phyloP scores from a whole-genome alignment of 2,113 vertebrate species.

The Silurus glanis region DNA sequence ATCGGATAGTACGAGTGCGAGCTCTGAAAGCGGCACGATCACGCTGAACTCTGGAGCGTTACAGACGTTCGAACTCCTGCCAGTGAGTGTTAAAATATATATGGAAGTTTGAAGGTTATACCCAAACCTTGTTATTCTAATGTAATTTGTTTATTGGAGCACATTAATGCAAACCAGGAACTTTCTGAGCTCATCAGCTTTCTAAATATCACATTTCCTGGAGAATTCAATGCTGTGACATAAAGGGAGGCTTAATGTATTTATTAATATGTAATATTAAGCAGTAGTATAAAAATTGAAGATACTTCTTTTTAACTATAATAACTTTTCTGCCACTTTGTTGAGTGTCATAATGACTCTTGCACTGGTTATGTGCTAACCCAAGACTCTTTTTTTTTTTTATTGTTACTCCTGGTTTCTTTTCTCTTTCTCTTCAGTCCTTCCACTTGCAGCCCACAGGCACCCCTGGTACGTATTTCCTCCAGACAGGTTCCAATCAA shows the following conservation, averaged over 20 bases:
- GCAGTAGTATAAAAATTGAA: too few species aligned
- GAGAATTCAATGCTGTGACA: neutral
- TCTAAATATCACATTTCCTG: neutral
- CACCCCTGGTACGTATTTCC: slow-evolving; percentile 92
- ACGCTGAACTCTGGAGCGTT: slow-evolving; percentile 89
- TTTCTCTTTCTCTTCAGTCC: slow-evolving; percentile 73
- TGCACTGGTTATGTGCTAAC: too few species aligned
- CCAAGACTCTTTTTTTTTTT: too few species aligned
- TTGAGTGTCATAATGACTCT: too few species aligned
- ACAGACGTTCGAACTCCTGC: slow-evolving; percentile 96
- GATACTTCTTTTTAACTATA: too few species aligned
- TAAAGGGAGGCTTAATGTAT: too few species aligned
- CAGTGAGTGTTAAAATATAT: slow-evolving; percentile 80
- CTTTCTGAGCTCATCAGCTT: neutral
- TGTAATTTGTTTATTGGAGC: neutral
- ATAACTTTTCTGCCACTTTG: too few species aligned
- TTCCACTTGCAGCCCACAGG: slow-evolving; percentile 96
- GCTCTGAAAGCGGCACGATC: slow-evolving; percentile 88
- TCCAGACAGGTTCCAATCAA: slow-evolving; percentile 91
- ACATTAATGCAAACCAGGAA: neutral
- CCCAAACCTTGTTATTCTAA: neutral
- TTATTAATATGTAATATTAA: too few species aligned
- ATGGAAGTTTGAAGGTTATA: neutral
- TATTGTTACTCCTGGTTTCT: neutral
- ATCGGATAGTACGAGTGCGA: slow-evolving; percentile 75